Evolutionary conservation across 1,140 invertebrate genomes (phyloP), one percentile per base, ranked within the genome.

Genomic region (Zaprionus lachaisei): DNA sequence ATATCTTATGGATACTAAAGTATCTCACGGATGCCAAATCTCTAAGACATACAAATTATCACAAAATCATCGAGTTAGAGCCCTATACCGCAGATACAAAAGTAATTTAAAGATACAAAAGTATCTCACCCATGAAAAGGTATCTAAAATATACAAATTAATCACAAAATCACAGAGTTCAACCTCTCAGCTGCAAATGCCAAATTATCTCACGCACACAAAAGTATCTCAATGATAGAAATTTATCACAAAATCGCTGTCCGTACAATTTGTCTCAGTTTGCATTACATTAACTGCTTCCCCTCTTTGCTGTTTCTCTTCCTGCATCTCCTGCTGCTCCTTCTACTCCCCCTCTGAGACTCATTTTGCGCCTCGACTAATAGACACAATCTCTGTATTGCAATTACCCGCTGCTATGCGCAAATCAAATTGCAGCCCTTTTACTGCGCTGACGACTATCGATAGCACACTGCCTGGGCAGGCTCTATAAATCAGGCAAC

Each of bases 401-500:
- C 65, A 58, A 68, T 66, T 66, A 66, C 65, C 55, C 55, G 65
- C 20, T 51, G 63, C 38, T 60, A 61, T 58, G 60, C 61, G 63
- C 65, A 73, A 83, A 81, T 72, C 82, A 62, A 77, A 68, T 80
- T 75, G 67, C 77, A 79, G 74, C 80, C 74, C 84, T 79, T 81
- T 87, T 67, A 44, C 60, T 20, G 41, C 37, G n/a, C 7, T 17
- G 41, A 34, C 54, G 54, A 55, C 68, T 71, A 72, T 66, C 56
- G 51, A 66, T 64, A 55, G 22, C 14, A 9, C 6, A 24, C 31
- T 34, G 31, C 31, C 31, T 34, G 9, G 24, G 24, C 41, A 55
- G 20, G 66, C 65, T 73, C 77, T 66, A 86, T 87, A 87, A 87
- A 87, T 87, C 84, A 87, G 84, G 54, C 79, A 87, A 66, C 65